phyloP scores from a whole-genome alignment of 2,113 vertebrate species.

The Nibea coibor region DNA sequence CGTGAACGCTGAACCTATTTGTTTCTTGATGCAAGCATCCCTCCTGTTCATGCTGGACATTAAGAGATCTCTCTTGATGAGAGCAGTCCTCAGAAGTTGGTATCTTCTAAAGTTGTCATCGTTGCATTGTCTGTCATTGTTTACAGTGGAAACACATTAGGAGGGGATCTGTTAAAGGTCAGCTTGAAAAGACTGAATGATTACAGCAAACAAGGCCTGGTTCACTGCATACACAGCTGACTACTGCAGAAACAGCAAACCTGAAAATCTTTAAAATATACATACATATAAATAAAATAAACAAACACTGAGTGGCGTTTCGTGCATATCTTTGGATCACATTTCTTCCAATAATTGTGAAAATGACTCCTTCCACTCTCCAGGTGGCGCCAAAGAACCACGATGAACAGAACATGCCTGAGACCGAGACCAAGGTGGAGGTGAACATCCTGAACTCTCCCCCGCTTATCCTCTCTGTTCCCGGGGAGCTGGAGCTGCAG shows the following conservation, averaged over 20 bases:
- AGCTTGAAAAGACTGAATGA: not conserved
- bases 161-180: no score
- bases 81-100: no score
- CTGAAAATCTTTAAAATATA: not conserved
- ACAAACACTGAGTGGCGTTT: not conserved
- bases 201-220: not conserved
- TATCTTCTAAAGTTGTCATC: no score
- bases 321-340: no score
- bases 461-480: slow-evolving; percentile 83
- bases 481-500: slow-evolving; percentile 80
- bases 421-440: slow-evolving; percentile 81
- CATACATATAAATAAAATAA: not conserved
- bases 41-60: not conserved
- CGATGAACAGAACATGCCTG: slow-evolving; percentile 61
- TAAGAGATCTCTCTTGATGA: no score
- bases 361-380: not conserved
- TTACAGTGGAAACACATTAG: not conserved
- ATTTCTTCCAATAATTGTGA: not conserved
- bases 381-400: slow-evolving; percentile 82
- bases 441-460: slow-evolving; percentile 87
- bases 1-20: not conserved
- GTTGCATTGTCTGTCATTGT: not conserved
- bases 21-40: not conserved
- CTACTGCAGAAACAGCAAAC: not conserved
- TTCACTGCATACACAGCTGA: not conserved